Conservation (phyloP, 1,140 invertebrate genomes). For the Apolygus lucorum region DNA sequence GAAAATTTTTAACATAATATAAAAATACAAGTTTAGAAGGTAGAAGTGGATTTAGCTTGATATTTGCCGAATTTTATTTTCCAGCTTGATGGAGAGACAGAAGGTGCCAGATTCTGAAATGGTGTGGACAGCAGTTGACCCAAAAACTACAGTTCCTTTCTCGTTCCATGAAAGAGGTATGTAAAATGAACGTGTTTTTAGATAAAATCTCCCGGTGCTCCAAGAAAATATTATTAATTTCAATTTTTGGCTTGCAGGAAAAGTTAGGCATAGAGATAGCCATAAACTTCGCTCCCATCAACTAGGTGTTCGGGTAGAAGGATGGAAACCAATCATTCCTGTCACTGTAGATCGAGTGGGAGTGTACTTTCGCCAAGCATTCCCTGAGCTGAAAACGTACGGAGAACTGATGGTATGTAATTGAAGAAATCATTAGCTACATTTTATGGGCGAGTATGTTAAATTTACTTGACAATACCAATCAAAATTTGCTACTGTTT, state of each 20-base stretch:
- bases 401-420: slow-evolving; percentile 1
- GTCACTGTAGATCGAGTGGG: slow-evolving; percentile 93
- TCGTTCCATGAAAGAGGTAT: slow-evolving; percentile 68
- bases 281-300: slow-evolving; percentile 76
- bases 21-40: too few species aligned
- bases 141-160: slow-evolving; percentile 65
- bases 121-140: slow-evolving; percentile 57
- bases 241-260: slow-evolving; percentile 39
- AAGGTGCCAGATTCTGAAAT: slow-evolving; percentile 31
- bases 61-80: too few species aligned
- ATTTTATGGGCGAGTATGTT: too few species aligned
- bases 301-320: slow-evolving; percentile 76
- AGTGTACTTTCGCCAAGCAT: slow-evolving; percentile 77
- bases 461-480: neutral
- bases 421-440: too few species aligned
- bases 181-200: too few species aligned
- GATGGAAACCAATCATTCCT: slow-evolving; percentile 77
- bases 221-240: slow-evolving; percentile 21
- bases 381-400: slow-evolving; percentile 40
- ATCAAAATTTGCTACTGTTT: too few species aligned
- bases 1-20: too few species aligned
- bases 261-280: slow-evolving; percentile 65
- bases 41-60: too few species aligned
- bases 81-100: slow-evolving; percentile 16
- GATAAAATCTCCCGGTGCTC: too few species aligned